Evolutionary conservation across 1,140 invertebrate genomes (phyloP), one percentile per base, ranked within the genome.

Genomic region (Papilio machaon): DNA sequence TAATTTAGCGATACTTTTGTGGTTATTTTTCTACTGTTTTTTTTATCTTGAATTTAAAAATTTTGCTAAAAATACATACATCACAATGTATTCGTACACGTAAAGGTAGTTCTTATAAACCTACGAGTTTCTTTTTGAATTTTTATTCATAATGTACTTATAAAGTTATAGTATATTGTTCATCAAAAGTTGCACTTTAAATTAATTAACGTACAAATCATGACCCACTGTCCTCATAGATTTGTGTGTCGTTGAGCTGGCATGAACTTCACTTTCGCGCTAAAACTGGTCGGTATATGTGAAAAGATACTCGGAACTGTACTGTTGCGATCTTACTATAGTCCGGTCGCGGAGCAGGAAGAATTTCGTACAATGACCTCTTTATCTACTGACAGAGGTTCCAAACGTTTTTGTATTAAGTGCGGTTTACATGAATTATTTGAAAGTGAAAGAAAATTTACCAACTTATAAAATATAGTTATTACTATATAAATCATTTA

Each of bases 231-330:
- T 67, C 64, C 64, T 35, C 23, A 35, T 67, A 67, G 3, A 35
- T 67, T 64, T 30, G 60, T 64, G 60, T 64, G 60, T 64, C 60
- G 60, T 64, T 64, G 19, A 30, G 11, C 60, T 64, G 17, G 19
- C 23, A 30, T 64, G 60, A 64, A 64, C 60, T 64, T 64, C 60
- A 64, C 60, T 64, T 64, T 64, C 60, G 60, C 60, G 19, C 9
- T 64, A 64, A 64, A 64, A 30, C 23, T 64, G 30, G 60, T 64
- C 23, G 23, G 0, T 23, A 30, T 23, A 30, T 64, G 60, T 30
- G 60, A 64, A 64, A 11, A 64, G 8, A 64, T 30, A 64, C 19
- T 13, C 11, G 19, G 30, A 64, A 64, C n/a, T n/a, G n/a, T n/a
- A n/a, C n/a, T n/a, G n/a, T n/a, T n/a, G n/a, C n/a, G n/a, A n/a